Conservation (phyloP, 1,140 invertebrate genomes). For the Ephestia elutella region DNA sequence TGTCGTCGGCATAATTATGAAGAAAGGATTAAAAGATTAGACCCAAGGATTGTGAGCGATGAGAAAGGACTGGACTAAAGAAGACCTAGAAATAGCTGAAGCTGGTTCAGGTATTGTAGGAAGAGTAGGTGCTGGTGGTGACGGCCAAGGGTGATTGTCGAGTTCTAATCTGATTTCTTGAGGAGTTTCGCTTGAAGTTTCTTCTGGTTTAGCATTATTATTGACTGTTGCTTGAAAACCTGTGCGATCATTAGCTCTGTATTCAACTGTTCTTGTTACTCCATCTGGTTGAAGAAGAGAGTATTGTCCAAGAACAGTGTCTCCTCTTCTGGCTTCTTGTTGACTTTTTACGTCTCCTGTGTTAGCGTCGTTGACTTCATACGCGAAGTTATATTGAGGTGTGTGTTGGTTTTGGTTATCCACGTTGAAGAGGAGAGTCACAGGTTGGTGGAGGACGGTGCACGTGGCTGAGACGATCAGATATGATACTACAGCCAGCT, state of each 20-base stretch:
- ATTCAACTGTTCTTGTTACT: conserved; percentile 78
- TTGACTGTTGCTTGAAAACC: conserved; percentile 56
- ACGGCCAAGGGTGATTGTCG: conserved; percentile 8
- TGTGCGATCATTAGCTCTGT: conserved; percentile 70
- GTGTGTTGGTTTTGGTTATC: conserved; percentile 31
- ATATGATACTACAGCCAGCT: conserved; percentile 44
- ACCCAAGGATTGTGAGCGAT: conserved; percentile 42
- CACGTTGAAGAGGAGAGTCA: conserved; percentile 28
- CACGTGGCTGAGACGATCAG: conserved; percentile 44
- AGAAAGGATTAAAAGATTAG: conserved; percentile 21
- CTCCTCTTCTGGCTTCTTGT: conserved; percentile 72
- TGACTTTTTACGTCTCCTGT: conserved; percentile 71
- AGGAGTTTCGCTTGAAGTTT: conserved; percentile 24
- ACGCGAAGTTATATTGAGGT: conserved; percentile 77
- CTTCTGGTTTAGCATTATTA: conserved; percentile 36
- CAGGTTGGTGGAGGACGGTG: conserved; percentile 45
- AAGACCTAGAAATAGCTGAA: conserved; percentile 42
- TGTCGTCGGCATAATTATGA: conserved; percentile 14
- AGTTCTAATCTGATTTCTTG: conserved; percentile 20
- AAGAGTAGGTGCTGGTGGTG: conserved; percentile 18
- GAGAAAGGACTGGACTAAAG: conserved; percentile 35
- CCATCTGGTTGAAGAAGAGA: conserved; percentile 80
- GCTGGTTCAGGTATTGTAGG: conserved; percentile 31
- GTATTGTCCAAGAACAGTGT: conserved; percentile 78
- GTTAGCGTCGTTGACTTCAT: conserved; percentile 78